Conservation (phyloP, 2,888 invertebrate species). For the Ectemnius cavifrons region DNA sequence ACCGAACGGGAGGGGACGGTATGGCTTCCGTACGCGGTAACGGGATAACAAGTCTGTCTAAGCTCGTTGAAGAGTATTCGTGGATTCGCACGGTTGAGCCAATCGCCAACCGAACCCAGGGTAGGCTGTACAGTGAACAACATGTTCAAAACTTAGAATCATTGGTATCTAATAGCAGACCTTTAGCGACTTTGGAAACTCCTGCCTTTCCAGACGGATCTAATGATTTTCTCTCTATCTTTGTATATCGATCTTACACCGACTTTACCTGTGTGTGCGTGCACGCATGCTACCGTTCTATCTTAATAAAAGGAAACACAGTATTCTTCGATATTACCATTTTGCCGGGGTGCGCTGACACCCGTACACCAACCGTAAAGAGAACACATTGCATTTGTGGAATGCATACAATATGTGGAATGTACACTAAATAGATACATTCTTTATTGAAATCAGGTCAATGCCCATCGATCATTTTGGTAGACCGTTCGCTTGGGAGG, state of each 20-base stretch:
- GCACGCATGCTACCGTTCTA: not conserved
- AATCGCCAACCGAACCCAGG: slow-evolving; percentile 36
- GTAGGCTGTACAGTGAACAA: no score
- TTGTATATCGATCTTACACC: slow-evolving; percentile 3
- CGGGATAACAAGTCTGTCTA: not conserved
- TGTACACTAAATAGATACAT: slow-evolving; percentile 22
- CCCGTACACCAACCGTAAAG: not conserved
- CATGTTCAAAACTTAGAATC: no score
- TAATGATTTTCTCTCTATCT: slow-evolving; percentile 1
- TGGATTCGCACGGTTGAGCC: not conserved
- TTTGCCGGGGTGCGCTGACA: not conserved
- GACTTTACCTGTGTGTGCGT: not conserved
- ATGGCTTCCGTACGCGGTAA: not conserved
- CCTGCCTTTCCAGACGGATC: slow-evolving; percentile 30
- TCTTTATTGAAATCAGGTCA: slow-evolving; percentile 17
- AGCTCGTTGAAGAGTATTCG: not conserved
- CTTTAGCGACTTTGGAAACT: slow-evolving; percentile 28
- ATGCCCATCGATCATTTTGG: not conserved
- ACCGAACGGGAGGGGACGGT: no score
- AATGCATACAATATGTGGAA: slow-evolving; percentile 13
- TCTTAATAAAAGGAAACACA: no score
- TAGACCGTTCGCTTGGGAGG: slow-evolving; percentile 3
- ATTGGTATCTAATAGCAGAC: slow-evolving; percentile 30
- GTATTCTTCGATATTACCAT: slow-evolving; percentile 5
- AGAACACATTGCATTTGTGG: slow-evolving; percentile 9